These are phyloP conservation scores for Cataglyphis altisquamis DNA, from an alignment of 2,888 invertebrate genomes.

Conservation along the genomic window DNA sequence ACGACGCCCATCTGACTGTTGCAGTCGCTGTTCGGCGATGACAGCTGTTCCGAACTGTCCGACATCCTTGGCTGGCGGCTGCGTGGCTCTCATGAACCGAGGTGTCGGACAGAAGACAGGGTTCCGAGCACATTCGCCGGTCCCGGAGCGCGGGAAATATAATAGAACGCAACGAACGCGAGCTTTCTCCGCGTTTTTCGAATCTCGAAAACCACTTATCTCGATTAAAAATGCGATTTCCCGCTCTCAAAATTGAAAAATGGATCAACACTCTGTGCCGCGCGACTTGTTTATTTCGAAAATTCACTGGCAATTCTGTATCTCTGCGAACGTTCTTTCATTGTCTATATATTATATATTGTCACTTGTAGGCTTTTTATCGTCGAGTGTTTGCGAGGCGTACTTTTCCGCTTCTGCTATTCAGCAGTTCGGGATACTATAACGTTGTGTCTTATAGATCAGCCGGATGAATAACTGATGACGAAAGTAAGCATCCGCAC, in stretches of 20 bases:
- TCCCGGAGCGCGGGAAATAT: neutral
- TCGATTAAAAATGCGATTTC: neutral
- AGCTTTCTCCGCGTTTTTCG: neutral
- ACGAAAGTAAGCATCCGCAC: conserved; percentile 70
- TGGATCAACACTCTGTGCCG: neutral
- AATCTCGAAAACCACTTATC: neutral
- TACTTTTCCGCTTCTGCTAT: conserved; percentile 7
- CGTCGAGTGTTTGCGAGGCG: neutral
- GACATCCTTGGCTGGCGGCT: conserved; percentile 76
- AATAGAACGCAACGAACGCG: neutral
- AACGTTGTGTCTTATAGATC: conserved; percentile 33
- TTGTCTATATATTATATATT: neutral
- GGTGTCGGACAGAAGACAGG: conserved; percentile 3
- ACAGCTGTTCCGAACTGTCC: conserved; percentile 83
- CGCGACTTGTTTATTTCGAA: neutral
- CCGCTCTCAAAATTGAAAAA: neutral
- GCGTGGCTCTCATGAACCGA: conserved; percentile 45
- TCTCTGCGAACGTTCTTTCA: neutral
- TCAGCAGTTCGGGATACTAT: neutral
- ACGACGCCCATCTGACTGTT: conserved; percentile 82
- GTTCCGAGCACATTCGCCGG: conserved; percentile 37
- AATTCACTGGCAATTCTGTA: neutral
- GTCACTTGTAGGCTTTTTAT: neutral
- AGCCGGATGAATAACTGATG: conserved; percentile 52
- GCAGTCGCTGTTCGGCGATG: conserved; percentile 84